A percentile compares a stretch with the other conserved stretches of the same genome.
Conservation (phyloP, 2,888 invertebrate species). For the Metallyticus violacea region DNA sequence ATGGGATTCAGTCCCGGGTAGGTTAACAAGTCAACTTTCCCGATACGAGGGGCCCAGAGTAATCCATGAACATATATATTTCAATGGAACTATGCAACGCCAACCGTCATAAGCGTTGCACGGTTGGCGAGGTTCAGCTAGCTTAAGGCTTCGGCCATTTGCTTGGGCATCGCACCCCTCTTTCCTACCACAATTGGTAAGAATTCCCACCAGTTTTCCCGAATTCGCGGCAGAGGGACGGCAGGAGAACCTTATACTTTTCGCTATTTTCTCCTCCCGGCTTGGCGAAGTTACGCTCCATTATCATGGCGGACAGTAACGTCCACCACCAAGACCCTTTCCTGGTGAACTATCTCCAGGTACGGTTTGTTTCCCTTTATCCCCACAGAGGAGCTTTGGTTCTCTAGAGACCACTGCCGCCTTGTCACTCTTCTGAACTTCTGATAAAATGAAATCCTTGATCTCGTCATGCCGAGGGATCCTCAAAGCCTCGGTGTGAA, state of each 20-base stretch:
- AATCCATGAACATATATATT: no score
- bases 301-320: conserved; percentile 38
- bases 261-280: conserved; percentile 34
- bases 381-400: no score
- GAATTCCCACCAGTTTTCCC: conserved; percentile 34
- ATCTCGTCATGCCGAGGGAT: no score
- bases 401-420: no score
- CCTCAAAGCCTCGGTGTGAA: no score
- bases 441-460: no score
- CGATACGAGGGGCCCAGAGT: no score
- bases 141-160: conserved; percentile 35
- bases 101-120: conserved; percentile 34
- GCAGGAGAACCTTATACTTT: conserved; percentile 37
- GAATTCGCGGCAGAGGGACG: conserved; percentile 22
- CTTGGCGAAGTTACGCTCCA: conserved; percentile 33
- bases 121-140: conserved; percentile 35
- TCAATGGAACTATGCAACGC: conserved; percentile 38
- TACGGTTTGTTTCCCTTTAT: conserved; percentile 41
- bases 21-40: no score
- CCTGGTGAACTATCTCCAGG: conserved; percentile 37
- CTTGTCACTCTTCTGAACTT: no score
- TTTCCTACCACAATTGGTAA: conserved; percentile 42
- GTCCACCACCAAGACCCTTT: conserved; percentile 38
- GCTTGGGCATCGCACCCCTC: conserved; percentile 40
- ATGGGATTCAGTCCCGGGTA: no score